Percentiles rank a stretch among this genome's conserved stretches.
Evolutionary conservation across 2,888 invertebrate species (phyloP).

Genomic region (Acrobasis repandana): DNA sequence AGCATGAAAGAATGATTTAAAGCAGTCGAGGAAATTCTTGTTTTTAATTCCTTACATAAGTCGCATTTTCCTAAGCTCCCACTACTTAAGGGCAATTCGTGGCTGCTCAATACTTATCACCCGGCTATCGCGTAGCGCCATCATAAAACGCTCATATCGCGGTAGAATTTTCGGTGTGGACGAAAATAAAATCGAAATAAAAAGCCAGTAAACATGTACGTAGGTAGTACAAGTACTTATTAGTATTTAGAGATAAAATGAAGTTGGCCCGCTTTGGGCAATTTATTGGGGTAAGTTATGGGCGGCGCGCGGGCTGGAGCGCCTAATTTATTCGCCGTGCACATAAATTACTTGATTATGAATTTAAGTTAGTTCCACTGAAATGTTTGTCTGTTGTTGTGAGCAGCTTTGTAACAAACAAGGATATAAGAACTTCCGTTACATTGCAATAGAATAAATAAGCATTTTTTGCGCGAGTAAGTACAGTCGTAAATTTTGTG

Average conservation of each 20-base stretch:
- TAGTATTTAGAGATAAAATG: constrained; percentile 82
- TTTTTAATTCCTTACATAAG: constrained; percentile 45
- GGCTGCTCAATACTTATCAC: constrained; percentile 50
- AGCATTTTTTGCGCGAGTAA: constrained; percentile 7
- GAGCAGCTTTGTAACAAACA: constrained; percentile 76
- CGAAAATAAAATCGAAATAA: constrained; percentile 64
- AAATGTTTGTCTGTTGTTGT: constrained; percentile 80
- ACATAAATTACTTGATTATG: constrained; percentile 84
- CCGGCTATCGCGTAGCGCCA: constrained; percentile 64
- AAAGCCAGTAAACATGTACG: constrained; percentile 57
- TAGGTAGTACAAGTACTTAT: constrained; percentile 75
- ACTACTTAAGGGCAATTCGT: constrained; percentile 47
- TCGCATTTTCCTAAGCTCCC: constrained; percentile 50
- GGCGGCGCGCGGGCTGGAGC: constrained; percentile 78
- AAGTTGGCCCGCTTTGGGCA: constrained; percentile 81
- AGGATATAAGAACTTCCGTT: constrained; percentile 61
- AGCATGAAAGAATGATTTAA: too few relatives aligned
- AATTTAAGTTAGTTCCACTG: constrained; percentile 80
- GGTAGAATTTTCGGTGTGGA: constrained; percentile 56
- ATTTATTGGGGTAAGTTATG: constrained; percentile 83
- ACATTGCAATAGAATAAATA: constrained; percentile 18
- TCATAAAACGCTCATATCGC: constrained; percentile 73
- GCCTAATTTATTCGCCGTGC: constrained; percentile 83
- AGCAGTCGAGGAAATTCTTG: constrained; percentile 45
- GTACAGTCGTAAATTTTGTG: not conserved